phyloP scores from a whole-genome alignment of 1,140 invertebrate genomes.

The Copidosoma floridanum region DNA sequence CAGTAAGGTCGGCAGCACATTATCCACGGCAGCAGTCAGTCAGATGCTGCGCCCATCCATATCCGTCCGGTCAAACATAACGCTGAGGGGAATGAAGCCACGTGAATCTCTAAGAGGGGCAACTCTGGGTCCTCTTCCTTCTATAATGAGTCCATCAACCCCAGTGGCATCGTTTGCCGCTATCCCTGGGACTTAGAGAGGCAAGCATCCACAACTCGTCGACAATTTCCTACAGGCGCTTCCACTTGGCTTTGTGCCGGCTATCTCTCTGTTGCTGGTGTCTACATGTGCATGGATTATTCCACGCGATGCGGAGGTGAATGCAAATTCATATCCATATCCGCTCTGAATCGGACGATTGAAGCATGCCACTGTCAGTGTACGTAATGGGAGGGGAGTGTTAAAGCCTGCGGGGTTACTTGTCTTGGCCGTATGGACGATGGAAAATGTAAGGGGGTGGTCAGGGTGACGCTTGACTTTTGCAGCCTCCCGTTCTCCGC shows the following conservation, averaged over 20 bases:
- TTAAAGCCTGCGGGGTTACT: too few relatives aligned
- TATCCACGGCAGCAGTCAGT: constrained; percentile 52
- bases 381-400: too few relatives aligned
- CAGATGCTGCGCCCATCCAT: constrained; percentile 45
- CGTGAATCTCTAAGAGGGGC: too few relatives aligned
- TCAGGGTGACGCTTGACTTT: neutral
- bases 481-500: neutral
- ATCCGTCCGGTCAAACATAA: constrained; percentile 26
- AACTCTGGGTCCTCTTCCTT: too few relatives aligned
- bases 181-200: constrained; percentile 53
- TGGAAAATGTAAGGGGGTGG: too few relatives aligned
- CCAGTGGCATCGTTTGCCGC: constrained; percentile 53
- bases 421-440: too few relatives aligned
- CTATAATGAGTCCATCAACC: constrained; percentile 58
- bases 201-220: neutral
- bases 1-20: too few relatives aligned
- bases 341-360: neutral
- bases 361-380: too few relatives aligned
- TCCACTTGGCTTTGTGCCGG: constrained; percentile 33
- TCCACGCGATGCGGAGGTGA: neutral
- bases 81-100: neutral
- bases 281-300: neutral
- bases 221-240: constrained; percentile 49
- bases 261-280: constrained; percentile 11
- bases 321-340: constrained; percentile 19